Conservation (phyloP, 2,888 invertebrate species). For the Nomada ferruginata region DNA sequence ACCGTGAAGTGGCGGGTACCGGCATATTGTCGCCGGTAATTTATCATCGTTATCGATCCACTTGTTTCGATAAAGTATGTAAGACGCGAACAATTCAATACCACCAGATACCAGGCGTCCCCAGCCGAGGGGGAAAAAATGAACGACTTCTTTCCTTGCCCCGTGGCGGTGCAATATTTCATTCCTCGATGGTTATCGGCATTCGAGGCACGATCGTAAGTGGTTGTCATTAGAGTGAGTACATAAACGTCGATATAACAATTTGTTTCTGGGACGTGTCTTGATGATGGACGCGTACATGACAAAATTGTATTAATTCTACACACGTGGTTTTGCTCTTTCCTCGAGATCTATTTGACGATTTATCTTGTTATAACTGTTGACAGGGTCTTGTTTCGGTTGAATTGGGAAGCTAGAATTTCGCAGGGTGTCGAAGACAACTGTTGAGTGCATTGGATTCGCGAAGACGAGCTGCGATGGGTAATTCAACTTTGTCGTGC, state of each 20-base stretch:
- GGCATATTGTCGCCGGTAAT: conserved; percentile 5
- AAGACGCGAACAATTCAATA: conserved; percentile 48
- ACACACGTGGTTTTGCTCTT: too few relatives aligned
- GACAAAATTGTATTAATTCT: neutral
- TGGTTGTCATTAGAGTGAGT: conserved; percentile 60
- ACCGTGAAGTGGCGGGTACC: neutral
- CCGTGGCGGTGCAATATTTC: conserved; percentile 59
- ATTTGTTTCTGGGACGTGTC: conserved; percentile 37
- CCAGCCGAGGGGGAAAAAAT: conserved; percentile 17
- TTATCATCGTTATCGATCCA: conserved; percentile 43
- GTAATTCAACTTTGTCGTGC: too few relatives aligned
- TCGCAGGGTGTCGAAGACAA: conserved; percentile 6
- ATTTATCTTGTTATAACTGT: conserved; percentile 37
- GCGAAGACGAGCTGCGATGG: too few relatives aligned
- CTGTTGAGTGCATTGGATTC: too few relatives aligned
- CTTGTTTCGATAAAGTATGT: conserved; percentile 56
- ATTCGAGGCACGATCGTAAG: conserved; percentile 56
- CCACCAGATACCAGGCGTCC: conserved; percentile 17
- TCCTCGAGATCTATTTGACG: neutral
- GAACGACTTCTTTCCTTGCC: conserved; percentile 49
- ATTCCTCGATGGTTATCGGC: conserved; percentile 52
- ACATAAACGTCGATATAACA: conserved; percentile 57
- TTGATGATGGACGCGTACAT: neutral
- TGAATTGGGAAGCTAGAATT: neutral
- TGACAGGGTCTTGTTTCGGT: neutral